Conservation (phyloP, 2,113 vertebrate genomes). For the Apus apus region DNA sequence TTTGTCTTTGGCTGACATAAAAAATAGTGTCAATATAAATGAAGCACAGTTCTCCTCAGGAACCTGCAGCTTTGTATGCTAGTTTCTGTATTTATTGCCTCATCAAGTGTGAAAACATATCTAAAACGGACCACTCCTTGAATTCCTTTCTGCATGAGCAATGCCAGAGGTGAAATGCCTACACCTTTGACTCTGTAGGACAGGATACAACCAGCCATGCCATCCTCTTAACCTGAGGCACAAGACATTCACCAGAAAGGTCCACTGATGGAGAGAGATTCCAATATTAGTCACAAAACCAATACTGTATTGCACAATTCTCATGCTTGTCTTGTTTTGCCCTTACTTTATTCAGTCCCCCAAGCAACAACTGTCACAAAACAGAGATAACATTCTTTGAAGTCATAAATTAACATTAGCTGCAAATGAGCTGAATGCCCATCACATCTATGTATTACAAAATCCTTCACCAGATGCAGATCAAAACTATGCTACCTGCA, state of each 20-base stretch:
- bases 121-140: neutral
- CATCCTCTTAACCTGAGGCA: neutral
- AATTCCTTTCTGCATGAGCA: slow-evolving; percentile 27
- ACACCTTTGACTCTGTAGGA: neutral
- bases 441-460: neutral
- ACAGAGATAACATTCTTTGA: neutral
- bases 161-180: neutral
- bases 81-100: neutral
- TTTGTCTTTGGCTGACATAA: neutral
- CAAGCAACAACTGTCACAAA: neutral
- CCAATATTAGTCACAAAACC: neutral
- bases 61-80: neutral
- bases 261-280: neutral
- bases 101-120: neutral
- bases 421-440: neutral
- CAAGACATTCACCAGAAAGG: neutral
- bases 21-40: neutral
- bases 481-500: neutral
- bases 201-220: neutral
- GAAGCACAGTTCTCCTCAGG: neutral
- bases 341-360: neutral
- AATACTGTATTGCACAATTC: neutral
- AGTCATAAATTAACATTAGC: neutral
- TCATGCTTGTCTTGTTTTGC: neutral
- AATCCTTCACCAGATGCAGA: neutral